phyloP scores from a whole-genome alignment of 37 sponge, comb jelly and placozoan species.

The Spongilla lacustris region DNA sequence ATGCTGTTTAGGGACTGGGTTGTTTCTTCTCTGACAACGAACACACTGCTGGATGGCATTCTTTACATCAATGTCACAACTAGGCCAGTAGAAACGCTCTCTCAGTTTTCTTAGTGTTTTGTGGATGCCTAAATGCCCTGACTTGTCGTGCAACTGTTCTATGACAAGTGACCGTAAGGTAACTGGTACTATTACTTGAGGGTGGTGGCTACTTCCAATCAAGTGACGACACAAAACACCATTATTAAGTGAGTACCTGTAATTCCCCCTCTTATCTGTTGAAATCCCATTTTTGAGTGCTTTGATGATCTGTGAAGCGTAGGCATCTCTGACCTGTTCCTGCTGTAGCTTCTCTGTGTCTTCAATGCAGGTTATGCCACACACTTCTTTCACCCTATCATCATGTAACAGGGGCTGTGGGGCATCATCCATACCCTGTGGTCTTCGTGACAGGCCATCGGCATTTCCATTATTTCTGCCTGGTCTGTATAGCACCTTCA shows the following conservation, averaged over 20 bases:
- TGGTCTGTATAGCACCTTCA: too few relatives aligned
- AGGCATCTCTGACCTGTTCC: not conserved
- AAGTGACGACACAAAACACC: conserved; percentile 9
- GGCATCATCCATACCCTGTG: too few relatives aligned
- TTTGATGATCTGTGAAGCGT: not conserved
- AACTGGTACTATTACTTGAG: conserved; percentile 6
- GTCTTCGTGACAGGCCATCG: too few relatives aligned
- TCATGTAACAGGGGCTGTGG: too few relatives aligned
- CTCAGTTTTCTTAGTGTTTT: conserved; percentile 13
- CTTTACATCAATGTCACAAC: not conserved
- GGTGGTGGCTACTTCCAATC: not conserved
- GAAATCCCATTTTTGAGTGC: too few relatives aligned
- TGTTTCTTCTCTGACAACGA: conserved; percentile 4
- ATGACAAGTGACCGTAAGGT: not conserved
- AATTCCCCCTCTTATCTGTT: not conserved
- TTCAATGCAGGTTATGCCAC: too few relatives aligned
- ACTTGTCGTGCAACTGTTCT: conserved; percentile 7
- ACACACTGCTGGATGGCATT: conserved; percentile 3
- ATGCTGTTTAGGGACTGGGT: not conserved
- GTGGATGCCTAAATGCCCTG: conserved; percentile 22
- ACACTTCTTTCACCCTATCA: too few relatives aligned
- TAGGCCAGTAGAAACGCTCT: conserved; percentile 33
- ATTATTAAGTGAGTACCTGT: not conserved
- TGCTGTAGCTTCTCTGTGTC: too few relatives aligned
- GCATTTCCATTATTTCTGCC: too few relatives aligned